These are phyloP conservation scores for Pachypanchax playfairii DNA, from an alignment of 2,113 vertebrate genomes.

Conservation along the genomic window DNA sequence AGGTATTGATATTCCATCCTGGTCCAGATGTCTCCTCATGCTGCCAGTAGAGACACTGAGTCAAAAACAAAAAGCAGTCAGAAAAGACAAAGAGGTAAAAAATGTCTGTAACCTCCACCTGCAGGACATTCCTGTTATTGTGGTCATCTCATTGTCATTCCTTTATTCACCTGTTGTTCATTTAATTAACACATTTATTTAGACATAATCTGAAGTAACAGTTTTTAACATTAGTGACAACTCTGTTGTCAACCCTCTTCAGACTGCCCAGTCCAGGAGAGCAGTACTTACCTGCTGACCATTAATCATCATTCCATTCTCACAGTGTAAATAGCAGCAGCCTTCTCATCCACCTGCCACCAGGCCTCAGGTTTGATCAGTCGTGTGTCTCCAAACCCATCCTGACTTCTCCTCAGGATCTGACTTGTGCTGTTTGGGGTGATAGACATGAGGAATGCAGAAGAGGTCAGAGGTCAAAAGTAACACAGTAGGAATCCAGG, in stretches of 20 bases:
- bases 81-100: too few relatives aligned
- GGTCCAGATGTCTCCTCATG: too few relatives aligned
- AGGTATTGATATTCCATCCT: too few relatives aligned
- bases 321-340: constrained; percentile 59
- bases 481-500: constrained; percentile 18
- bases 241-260: constrained; percentile 5
- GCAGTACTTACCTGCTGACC: not conserved
- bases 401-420: constrained; percentile 33
- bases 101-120: too few relatives aligned
- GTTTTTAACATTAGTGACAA: too few relatives aligned
- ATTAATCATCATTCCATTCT: constrained; percentile 38
- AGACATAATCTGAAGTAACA: too few relatives aligned
- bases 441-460: constrained; percentile 48
- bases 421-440: constrained; percentile 10
- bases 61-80: too few relatives aligned
- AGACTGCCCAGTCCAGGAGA: constrained; percentile 22
- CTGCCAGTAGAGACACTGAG: too few relatives aligned
- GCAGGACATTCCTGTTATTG: too few relatives aligned
- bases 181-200: too few relatives aligned
- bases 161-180: too few relatives aligned
- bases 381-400: constrained; percentile 45
- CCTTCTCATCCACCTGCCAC: constrained; percentile 50
- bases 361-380: constrained; percentile 55
- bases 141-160: too few relatives aligned
- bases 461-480: constrained; percentile 44